Evolutionary conservation across 30 jellyfish, hydroid and myxozoan species (phyloP), one percentile per base, ranked within the genome.

Genomic region (Euphysa ruthae): DNA sequence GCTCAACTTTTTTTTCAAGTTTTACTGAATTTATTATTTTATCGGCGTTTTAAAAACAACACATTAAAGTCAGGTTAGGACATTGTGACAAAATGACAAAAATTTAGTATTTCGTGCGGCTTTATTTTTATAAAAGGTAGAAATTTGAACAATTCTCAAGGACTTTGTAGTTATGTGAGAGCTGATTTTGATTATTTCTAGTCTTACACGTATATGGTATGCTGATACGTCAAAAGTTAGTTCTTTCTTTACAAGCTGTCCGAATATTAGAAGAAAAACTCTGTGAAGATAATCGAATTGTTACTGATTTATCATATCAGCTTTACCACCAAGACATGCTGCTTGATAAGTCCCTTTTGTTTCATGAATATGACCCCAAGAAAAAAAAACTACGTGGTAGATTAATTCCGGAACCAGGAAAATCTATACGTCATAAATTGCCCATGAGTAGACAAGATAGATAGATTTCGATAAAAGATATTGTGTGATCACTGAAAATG

Each of bases 221-320:
- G 49, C 71, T 88, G 50, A 74, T 52, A 32, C 65, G 95, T 5
- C 87, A 80, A 74, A 88, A 88, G 31, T 49, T 88, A 4, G 85
- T 88, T 6, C 4, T 88, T 66, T 88, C 97, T 26, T 57, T 88
- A 32, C 85, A 79, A 31, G 97, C 97, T 3, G 35, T 88, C 6
- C 84, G 89, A 52, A 58, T 79, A 30, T 58, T 88, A 15, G 97
- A 88, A 74, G 84, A 88, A 63, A 72, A 87, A 66, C 85, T 85
- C 51, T 85, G 96, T 35, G 96, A 85, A 62, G 96, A 85, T 54
- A 72, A 73, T 62, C 71, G 96, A 58, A 85, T 85, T 19, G 75
- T 85, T 12, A 85, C 96, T 6, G 92, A 69, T 28, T 93, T 93
- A 18, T 1, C 49, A 13, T 85, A 85, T 69, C 85, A 78, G 51